A percentile compares a stretch with the other conserved stretches of the same genome.
These are phyloP conservation scores for Butorides virescens DNA, from an alignment of 2,113 vertebrate species.

Conservation along the genomic window DNA sequence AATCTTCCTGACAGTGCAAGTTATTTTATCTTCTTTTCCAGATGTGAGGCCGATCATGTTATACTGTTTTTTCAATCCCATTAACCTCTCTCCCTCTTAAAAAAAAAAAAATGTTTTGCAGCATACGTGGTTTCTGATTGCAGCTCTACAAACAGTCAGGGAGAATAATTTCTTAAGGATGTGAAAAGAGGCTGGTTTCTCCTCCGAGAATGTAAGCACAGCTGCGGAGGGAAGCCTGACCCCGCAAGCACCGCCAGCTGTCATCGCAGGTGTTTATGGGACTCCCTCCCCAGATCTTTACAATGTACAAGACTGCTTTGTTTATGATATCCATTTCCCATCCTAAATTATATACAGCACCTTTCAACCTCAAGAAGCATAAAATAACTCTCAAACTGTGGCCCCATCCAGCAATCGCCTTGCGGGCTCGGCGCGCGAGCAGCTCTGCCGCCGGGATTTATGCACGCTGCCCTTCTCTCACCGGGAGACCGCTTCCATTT, in stretches of 20 bases:
- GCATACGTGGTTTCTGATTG: conserved; percentile 45
- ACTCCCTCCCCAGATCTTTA: conserved; percentile 25
- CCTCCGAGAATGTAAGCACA: conserved; percentile 58
- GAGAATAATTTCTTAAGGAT: conserved; percentile 51
- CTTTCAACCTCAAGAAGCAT: background rate
- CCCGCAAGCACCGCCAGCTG: conserved; percentile 58
- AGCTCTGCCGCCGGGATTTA: background rate
- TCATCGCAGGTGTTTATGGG: conserved; percentile 69
- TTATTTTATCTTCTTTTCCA: conserved; percentile 5
- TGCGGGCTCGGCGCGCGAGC: accelerated
- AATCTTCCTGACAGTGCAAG: conserved; percentile 2
- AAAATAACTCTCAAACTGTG: background rate
- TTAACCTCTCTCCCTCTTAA: background rate
- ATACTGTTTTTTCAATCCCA: conserved; percentile 12
- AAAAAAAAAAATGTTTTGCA: conserved; percentile 13
- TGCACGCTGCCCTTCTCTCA: background rate
- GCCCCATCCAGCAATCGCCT: background rate
- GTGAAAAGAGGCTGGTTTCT: conserved; percentile 27
- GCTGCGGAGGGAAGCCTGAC: conserved; percentile 61
- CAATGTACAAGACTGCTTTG: conserved; percentile 31
- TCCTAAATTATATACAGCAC: background rate
- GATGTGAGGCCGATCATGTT: conserved; percentile 7
- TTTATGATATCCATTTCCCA: conserved; percentile 28
- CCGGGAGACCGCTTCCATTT: background rate
- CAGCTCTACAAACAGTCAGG: conserved; percentile 6